Percentiles rank a stretch among this genome's conserved stretches.
Evolutionary conservation across 2,797 vertebrate species (phyloP).

Genomic region (Chrysocyon brachyurus): DNA sequence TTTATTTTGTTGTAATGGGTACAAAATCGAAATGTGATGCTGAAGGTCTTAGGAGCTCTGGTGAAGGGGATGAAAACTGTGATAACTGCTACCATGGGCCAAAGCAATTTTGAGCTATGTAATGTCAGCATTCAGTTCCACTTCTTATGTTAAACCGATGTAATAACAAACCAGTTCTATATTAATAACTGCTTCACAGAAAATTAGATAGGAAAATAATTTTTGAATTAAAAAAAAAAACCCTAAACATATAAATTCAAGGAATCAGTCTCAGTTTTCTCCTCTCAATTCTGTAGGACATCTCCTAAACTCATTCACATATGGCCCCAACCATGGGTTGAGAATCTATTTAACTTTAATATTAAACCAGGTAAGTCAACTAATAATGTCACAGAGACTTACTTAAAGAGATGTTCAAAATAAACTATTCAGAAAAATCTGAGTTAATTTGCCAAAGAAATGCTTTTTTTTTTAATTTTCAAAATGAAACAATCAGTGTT

Average conservation of each 20-base stretch:
- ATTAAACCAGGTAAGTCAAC: background rate
- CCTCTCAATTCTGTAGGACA: background rate
- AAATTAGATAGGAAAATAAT: background rate
- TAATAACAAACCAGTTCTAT: background rate
- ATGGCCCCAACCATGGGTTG: background rate
- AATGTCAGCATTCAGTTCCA: constrained; percentile 4
- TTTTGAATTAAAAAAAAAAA: background rate
- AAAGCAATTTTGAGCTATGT: background rate
- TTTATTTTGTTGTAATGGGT: background rate
- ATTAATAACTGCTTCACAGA: background rate
- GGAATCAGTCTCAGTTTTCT: background rate
- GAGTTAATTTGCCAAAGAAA: constrained; percentile 11
- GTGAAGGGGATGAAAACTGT: background rate
- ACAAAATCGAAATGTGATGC: background rate
- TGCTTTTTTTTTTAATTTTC: background rate
- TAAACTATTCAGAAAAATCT: constrained; percentile 35
- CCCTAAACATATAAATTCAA: background rate
- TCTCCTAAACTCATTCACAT: background rate
- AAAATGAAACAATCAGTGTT: constrained; percentile 21
- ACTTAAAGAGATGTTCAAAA: constrained; percentile 19
- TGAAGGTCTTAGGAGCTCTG: background rate
- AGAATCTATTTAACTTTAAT: constrained; percentile 35
- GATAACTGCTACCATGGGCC: background rate
- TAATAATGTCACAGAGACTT: background rate
- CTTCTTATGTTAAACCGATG: background rate